These are phyloP conservation scores for Setophaga coronata DNA, from an alignment of 2,113 vertebrate genomes.

Conservation along the genomic window DNA sequence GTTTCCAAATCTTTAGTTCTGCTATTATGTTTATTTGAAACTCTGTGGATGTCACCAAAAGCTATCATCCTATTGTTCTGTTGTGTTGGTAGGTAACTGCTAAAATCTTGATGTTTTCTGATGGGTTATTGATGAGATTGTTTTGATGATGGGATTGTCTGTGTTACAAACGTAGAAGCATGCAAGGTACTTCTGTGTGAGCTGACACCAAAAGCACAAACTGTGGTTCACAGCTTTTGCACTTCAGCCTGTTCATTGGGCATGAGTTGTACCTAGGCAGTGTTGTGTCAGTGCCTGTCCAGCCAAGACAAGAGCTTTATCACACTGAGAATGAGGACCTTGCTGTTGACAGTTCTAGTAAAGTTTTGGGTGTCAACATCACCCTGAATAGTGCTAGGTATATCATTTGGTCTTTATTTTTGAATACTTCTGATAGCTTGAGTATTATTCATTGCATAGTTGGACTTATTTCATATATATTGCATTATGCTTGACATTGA, in stretches of 20 bases:
- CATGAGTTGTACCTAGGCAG: not conserved
- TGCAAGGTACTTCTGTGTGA: accelerated
- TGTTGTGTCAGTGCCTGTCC: not conserved
- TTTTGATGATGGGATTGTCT: not conserved
- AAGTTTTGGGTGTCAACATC: not conserved
- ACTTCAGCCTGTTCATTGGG: not conserved
- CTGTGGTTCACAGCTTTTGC: not conserved
- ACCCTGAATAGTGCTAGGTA: not conserved
- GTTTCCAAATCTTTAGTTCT: not conserved
- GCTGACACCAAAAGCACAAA: not conserved
- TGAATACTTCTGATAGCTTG: not conserved
- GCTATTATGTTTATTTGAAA: not conserved
- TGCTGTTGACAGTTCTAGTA: not conserved
- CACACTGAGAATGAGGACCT: not conserved
- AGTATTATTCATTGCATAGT: not conserved
- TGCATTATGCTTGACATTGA: not conserved
- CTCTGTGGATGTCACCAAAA: not conserved
- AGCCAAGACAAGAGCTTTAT: not conserved
- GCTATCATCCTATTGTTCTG: not conserved
- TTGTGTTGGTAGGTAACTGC: not conserved
- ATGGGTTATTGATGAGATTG: not conserved
- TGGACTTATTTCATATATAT: not conserved
- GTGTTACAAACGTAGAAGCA: not conserved
- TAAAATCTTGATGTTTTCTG: not conserved
- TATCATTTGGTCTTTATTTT: not conserved